These are phyloP conservation scores for Rhinichthys klamathensis DNA, from an alignment of 2,113 vertebrate species.

Conservation along the genomic window DNA sequence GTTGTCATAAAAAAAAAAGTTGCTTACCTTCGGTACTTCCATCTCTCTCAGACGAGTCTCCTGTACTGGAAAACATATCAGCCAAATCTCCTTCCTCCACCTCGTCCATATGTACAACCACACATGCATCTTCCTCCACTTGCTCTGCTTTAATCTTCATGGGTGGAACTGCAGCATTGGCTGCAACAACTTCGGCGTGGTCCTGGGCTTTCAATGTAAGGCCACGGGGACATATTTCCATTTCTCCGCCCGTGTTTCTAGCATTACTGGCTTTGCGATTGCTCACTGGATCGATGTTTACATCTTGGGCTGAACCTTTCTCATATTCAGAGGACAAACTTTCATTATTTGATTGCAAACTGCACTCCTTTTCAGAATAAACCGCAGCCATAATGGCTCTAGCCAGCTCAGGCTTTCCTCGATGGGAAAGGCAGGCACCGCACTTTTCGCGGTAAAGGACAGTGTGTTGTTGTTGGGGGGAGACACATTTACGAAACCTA, in stretches of 20 bases:
- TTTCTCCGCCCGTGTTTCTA: constrained; percentile 23
- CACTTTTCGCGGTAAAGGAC: constrained; percentile 51
- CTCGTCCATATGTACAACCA: constrained; percentile 44
- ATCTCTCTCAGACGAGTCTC: constrained; percentile 19
- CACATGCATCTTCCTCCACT: constrained; percentile 53
- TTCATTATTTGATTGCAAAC: constrained; percentile 23
- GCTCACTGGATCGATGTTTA: background rate
- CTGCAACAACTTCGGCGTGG: constrained; percentile 41
- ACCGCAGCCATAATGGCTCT: constrained; percentile 61
- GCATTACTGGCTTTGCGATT: background rate
- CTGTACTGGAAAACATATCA: constrained; percentile 29
- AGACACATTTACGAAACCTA: constrained; percentile 27
- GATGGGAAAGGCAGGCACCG: constrained; percentile 7
- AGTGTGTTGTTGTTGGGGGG: background rate
- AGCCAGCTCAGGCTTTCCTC: constrained; percentile 4
- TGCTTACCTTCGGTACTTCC: constrained; percentile 49
- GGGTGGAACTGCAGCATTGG: constrained; percentile 13
- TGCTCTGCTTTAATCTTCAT: constrained; percentile 56
- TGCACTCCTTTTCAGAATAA: constrained; percentile 44
- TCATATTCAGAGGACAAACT: constrained; percentile 30
- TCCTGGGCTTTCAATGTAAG: constrained; percentile 30
- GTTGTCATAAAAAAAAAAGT: background rate
- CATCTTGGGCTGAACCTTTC: background rate
- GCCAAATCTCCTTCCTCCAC: constrained; percentile 23
- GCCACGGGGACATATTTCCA: constrained; percentile 14